These are phyloP conservation scores for Serranus cabrilla DNA, from an alignment of 2,797 vertebrate species.

Conservation along the genomic window DNA sequence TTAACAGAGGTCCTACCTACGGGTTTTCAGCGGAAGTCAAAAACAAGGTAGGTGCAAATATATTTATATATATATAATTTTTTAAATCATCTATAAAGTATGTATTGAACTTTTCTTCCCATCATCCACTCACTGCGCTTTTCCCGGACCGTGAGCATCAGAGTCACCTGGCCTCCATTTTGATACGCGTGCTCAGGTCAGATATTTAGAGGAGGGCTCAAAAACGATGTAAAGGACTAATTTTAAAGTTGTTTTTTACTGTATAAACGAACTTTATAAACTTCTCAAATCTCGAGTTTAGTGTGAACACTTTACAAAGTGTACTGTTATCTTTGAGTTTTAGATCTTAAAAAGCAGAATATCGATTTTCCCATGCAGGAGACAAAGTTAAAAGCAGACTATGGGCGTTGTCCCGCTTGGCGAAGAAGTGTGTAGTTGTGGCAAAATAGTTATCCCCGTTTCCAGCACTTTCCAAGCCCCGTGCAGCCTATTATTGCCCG, in stretches of 20 bases:
- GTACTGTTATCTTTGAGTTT: rapidly evolving
- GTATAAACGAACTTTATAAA: rapidly evolving
- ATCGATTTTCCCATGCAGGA: not conserved
- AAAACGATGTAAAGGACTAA: rapidly evolving
- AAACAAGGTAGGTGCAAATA: constrained; percentile 78
- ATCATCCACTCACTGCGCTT: not conserved
- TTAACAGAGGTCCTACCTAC: constrained; percentile 83
- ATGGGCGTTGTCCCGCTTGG: constrained; percentile 77
- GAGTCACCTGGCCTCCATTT: constrained; percentile 75
- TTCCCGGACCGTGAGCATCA: not conserved
- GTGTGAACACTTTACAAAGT: rapidly evolving
- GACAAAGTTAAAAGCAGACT: constrained; percentile 31
- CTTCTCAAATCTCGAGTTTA: rapidly evolving
- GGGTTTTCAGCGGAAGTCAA: constrained; percentile 86
- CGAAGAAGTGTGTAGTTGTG: constrained; percentile 64
- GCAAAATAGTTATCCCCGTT: constrained; percentile 45
- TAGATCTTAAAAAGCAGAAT: not conserved
- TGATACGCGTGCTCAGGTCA: constrained; percentile 32
- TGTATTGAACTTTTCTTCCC: constrained; percentile 17
- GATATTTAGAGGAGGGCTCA: not conserved
- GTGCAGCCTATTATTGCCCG: constrained; percentile 13
- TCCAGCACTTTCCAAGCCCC: constrained; percentile 1
- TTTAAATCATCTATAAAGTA: not conserved
- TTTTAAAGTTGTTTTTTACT: not conserved
- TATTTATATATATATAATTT: not conserved